phyloP scores from a whole-genome alignment of 2,888 invertebrate genomes.

The Camptogramma bilineatum region DNA sequence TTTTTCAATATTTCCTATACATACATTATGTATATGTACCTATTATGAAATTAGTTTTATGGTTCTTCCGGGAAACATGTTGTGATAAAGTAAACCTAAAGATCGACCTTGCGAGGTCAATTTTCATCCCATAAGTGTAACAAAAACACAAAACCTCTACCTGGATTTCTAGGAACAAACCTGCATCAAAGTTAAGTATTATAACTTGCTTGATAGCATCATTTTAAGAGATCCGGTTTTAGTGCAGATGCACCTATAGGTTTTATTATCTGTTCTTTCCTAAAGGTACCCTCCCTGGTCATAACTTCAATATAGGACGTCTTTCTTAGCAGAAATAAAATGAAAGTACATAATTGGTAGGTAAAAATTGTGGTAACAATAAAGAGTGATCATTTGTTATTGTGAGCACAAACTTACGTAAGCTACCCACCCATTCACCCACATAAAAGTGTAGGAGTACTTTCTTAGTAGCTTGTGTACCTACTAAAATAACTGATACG shows the following conservation, averaged over 20 bases:
- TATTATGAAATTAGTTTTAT: too few relatives aligned
- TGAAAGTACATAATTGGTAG: too few relatives aligned
- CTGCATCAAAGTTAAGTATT: conserved; percentile 5
- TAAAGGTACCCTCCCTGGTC: too few relatives aligned
- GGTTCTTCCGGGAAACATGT: too few relatives aligned
- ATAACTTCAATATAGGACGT: neutral
- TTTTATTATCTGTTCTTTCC: too few relatives aligned
- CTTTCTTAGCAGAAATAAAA: conserved; percentile 7
- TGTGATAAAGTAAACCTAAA: too few relatives aligned
- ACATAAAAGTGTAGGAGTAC: conserved; percentile 24
- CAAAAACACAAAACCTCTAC: conserved; percentile 10
- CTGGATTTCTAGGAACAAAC: conserved; percentile 23
- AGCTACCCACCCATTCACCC: conserved; percentile 27
- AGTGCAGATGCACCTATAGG: neutral
- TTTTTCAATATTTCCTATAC: too few relatives aligned
- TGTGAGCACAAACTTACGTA: conserved; percentile 19
- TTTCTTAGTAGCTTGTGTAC: conserved; percentile 23
- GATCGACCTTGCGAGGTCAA: too few relatives aligned
- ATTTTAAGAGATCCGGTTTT: neutral
- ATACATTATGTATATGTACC: too few relatives aligned
- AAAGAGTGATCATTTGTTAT: conserved; percentile 23
- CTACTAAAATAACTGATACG: conserved; percentile 9
- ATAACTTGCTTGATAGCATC: neutral
- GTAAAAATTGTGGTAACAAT: conserved; percentile 17
- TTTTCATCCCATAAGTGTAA: too few relatives aligned